Base-by-base conservation (phyloP, 2,797 vertebrate species). In the Arnoldichthys spilopterus region DNA sequence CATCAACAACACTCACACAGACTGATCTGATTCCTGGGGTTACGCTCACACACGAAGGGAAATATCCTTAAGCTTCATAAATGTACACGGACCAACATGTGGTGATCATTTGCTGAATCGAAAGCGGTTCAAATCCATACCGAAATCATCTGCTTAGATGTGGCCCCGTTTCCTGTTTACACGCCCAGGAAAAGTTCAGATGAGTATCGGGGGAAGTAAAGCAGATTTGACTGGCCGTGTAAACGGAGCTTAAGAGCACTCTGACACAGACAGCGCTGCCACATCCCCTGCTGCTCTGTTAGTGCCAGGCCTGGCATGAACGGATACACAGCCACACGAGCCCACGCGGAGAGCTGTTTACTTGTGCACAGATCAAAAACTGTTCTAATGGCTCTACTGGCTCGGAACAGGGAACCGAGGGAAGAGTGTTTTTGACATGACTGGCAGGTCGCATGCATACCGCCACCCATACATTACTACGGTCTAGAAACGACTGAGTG, bases 171-270 rank as follows among this genome's bases (percentile, higher is more conserved):
- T 81, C 37, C 74, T 72, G 68, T 72, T 54, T 72, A 37, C 51
- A 72, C 18, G 59, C 72, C 74, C 61, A 81, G 68, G 61, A 77
- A 81, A 72, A 72, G 37, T 28, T 80, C 9, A 16, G 72, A 71
- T 64, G 51, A 24, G 34, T 43, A 66, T 53, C 47, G 1, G 28
- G 22, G 26, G 62, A 37, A 58, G 51, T 37, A 1, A 18, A 30
- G 32, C 45, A 70, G 45, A 70, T 70, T n/a, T 24, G 72, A 64
- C 59, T 54, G 30, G 11, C 64, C 53, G 32, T 8, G 20, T 63
- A 45, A 69, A 69, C 28, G 28, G 40, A 78, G 59, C 32, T 79
- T 73, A 24, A 58, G 40, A 58, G 37, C 47, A 56, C 2, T 56
- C 26, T 13, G 59, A 18, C 22, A 18, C 54, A 34, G 70, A 51